phyloP scores from a whole-genome alignment of 2,113 vertebrate species.

The Petroica traversi region DNA sequence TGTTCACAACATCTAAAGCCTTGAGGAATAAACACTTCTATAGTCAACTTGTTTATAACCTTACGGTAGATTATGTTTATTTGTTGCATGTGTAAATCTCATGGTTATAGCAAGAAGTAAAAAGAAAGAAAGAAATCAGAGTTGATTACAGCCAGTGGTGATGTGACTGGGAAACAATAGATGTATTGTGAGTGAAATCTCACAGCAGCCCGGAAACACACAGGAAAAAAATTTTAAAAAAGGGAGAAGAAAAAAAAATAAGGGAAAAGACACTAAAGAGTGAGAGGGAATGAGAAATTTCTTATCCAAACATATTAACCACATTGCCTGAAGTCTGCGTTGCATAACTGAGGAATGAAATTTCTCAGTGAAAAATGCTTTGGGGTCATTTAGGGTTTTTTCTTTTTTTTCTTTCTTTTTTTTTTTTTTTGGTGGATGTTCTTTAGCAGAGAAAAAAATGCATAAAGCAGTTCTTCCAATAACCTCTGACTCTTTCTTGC shows the following conservation, averaged over 20 bases:
- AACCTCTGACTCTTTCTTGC: conserved; percentile 68
- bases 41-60: conserved; percentile 11
- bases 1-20: not conserved
- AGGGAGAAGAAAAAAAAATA: accelerated
- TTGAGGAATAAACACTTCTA: conserved; percentile 2
- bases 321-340: conserved; percentile 8
- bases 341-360: not conserved
- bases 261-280: not conserved
- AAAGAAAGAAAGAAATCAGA: not conserved
- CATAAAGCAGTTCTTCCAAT: conserved; percentile 57
- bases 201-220: not conserved
- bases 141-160: conserved; percentile 7
- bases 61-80: not conserved
- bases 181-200: conserved; percentile 19
- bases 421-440: not conserved
- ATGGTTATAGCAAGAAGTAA: conserved; percentile 33
- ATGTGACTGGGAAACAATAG: conserved; percentile 32
- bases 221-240: not conserved
- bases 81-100: not conserved
- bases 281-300: not conserved
- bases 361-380: not conserved
- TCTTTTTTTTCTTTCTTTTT: not conserved
- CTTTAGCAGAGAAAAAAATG: conserved; percentile 7
- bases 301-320: conserved; percentile 38
- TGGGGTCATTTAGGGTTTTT: not conserved